phyloP scores from a whole-genome alignment of 2,113 vertebrate species.

The Poecilia latipinna region DNA sequence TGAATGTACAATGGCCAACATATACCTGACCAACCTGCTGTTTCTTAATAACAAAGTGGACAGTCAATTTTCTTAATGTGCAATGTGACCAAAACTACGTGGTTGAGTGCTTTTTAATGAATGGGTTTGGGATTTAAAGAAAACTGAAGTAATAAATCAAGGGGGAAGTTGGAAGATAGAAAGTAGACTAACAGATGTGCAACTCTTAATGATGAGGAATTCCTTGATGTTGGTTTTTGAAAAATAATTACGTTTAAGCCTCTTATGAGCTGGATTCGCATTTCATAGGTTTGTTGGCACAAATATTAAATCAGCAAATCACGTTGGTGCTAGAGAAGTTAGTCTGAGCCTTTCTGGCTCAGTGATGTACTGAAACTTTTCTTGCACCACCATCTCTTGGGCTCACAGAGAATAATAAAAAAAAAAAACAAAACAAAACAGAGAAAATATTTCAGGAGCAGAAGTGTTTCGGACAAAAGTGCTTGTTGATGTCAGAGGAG shows the following conservation, averaged over 20 bases:
- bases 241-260: neutral
- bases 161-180: neutral
- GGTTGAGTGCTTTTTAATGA: neutral
- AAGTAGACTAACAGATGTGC: neutral
- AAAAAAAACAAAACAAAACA: too few species aligned
- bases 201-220: too few species aligned
- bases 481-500: too few species aligned
- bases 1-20: neutral
- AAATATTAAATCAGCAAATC: neutral
- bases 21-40: neutral
- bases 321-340: neutral
- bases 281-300: neutral
- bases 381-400: too few species aligned
- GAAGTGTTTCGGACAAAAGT: too few species aligned
- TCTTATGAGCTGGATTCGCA: neutral
- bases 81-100: neutral
- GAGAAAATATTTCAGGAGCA: too few species aligned
- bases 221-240: neutral
- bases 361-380: too few species aligned
- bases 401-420: too few species aligned
- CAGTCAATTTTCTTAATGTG: neutral
- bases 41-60: neutral
- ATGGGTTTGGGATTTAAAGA: neutral
- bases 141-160: neutral
- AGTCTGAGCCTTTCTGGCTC: neutral